Base-by-base conservation (phyloP, 2,888 invertebrate genomes). In the Actias luna region DNA sequence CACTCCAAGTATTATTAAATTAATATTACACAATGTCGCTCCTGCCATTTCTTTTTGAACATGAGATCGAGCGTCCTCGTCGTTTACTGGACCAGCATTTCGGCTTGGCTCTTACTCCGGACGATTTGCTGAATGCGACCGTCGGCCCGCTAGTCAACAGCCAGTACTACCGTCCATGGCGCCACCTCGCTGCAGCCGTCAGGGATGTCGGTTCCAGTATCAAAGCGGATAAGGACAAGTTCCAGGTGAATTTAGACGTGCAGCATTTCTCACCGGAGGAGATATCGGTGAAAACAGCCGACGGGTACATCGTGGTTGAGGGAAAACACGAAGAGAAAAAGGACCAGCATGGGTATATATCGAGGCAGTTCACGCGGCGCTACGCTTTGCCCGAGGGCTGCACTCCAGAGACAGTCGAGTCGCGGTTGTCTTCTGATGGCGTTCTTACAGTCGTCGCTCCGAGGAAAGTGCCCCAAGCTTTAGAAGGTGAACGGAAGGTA, bases 291-390 rank as follows among this genome's bases (percentile, higher is more conserved):
- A 96, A 96, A 83, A 96, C 95, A 0, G 93, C 94, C 0, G 96
- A 96, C 62, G 94, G 95, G 46, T 93, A 87, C 60, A 93, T 97
- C 18, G 93, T 96, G 1, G 93, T 96, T 0, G 96, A 97, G 83
- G 97, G 95, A 0, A 96, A 95, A 77, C 97, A 97, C 74, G 96
- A 96, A 72, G 96, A 97, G 79, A 95, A 95, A 75, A 94, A 95
- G 66, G 96, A 96, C 73, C 94, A 95, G 33, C 95, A 96, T 73
- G 96, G 97, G 0, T 95, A 91, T 69, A 94, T 97, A 62, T 95
- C 96, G 0, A 93, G 96, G 29, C 96, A 97, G 71, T 96, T 97
- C 72, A 93, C 95, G 0, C 93, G 97, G 0, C 94, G 95, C 59
- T 97, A 97, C 77, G 87, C 94, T n/a, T 80, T 97, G 65, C 97